A percentile compares a stretch with the other conserved stretches of the same genome.
phyloP scores from a whole-genome alignment of 2,888 invertebrate genomes.

The Drosophila helvetica region DNA sequence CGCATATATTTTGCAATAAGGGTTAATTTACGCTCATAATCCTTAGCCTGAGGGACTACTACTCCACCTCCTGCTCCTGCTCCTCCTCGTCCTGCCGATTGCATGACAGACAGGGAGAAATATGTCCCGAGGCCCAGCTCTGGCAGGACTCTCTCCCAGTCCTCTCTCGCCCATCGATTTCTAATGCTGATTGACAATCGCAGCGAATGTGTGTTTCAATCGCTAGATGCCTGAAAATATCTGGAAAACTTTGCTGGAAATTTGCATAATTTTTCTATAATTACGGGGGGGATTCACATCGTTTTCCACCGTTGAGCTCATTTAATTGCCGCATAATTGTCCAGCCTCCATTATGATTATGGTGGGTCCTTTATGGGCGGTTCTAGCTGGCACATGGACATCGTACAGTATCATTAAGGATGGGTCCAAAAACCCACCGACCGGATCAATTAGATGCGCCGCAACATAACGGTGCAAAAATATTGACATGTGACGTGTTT shows the following conservation, averaged over 20 bases:
- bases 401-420: slow-evolving; percentile 16
- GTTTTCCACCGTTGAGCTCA: slow-evolving; percentile 48
- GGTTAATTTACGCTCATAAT: slow-evolving; percentile 79
- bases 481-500: slow-evolving; percentile 43
- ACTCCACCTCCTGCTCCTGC: slow-evolving; percentile 1
- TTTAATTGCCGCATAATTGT: slow-evolving; percentile 69
- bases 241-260: slow-evolving; percentile 23
- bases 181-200: slow-evolving; percentile 74
- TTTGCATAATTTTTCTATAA: slow-evolving; percentile 61
- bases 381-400: not conserved
- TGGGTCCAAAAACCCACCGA: slow-evolving; percentile 38
- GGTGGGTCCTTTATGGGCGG: slow-evolving; percentile 11
- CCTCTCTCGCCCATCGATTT: slow-evolving; percentile 62
- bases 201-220: slow-evolving; percentile 32
- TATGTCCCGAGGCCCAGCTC: slow-evolving; percentile 35
- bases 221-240: slow-evolving; percentile 36
- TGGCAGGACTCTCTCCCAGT: slow-evolving; percentile 11
- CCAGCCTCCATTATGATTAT: slow-evolving; percentile 25
- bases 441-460: slow-evolving; percentile 64
- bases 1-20: slow-evolving; percentile 78
- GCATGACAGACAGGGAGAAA: slow-evolving; percentile 54
- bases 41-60: slow-evolving; percentile 53
- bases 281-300: slow-evolving; percentile 30
- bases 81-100: slow-evolving; percentile 44
- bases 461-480: slow-evolving; percentile 40